Evolutionary conservation across 2,888 invertebrate genomes (phyloP), one percentile per base, ranked within the genome.

Genomic region (Cerastoderma edule): DNA sequence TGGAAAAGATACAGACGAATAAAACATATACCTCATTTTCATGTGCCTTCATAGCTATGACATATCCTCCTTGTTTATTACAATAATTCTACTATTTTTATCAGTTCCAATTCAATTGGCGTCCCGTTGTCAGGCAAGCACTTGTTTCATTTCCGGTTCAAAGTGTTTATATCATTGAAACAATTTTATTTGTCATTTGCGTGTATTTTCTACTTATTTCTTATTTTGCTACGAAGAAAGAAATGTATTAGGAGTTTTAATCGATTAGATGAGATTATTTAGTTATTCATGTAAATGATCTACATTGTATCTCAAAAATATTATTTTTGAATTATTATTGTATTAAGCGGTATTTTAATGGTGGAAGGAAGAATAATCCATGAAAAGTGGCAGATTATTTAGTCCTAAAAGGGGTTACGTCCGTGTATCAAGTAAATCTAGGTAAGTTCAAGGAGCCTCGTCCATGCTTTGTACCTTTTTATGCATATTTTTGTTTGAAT

Each of bases 51-150:
- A 81, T 81, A 57, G 57, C 81, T 81, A 81, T 39, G 75, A 63
- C 81, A 81, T 81, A 66, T 54, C 67, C 63, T 60, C 27, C 46
- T 44, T 30, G 33, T 28, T 35, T 50, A 13, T 19, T 46, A 22
- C 10, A 50, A 10, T 32, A 28, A 48, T 33, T 33, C 4, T 28
- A 27, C 19, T 8, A 48, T 22, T 32, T 28, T 28, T 33, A 19
- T 8, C 6, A 66, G 16, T 6, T 32, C 32, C 35, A 69, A 72
- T 72, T 44, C 54, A 48, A 60, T 73, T 63, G 68, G 82, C 80
- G 83, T 86, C 78, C 78, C 78, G 84, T 85, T 85, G 86, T 85
- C 84, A 86, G 78, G 83, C 83, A 82, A 76, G 72, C 67, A 60
- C 84, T 82, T 71, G 73, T 80, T 71, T 73, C 35, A 75, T 63